Conservation (phyloP, 1,140 invertebrate species). For the Drosophila cardini region DNA sequence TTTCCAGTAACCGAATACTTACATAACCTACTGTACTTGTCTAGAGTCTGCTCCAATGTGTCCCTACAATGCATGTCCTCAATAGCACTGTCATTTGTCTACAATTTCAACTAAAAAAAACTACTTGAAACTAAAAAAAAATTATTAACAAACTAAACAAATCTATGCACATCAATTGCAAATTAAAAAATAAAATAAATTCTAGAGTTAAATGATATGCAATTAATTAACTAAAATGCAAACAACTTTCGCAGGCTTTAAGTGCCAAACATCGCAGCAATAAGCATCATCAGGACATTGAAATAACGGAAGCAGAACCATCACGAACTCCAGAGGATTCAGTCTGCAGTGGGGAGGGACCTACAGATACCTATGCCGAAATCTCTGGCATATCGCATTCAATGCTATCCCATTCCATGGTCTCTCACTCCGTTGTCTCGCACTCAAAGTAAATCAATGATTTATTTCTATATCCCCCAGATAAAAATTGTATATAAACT, state of each 20-base stretch:
- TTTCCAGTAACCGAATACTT: conserved; percentile 6
- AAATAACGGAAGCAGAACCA: conserved; percentile 88
- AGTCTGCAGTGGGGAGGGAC: conserved; percentile 90
- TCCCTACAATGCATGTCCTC: conserved; percentile 29
- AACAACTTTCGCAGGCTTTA: conserved; percentile 86
- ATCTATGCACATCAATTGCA: conserved; percentile 37
- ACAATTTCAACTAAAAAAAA: conserved; percentile 22
- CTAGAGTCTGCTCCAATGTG: conserved; percentile 9
- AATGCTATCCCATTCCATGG: conserved; percentile 82
- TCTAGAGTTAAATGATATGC: conserved; percentile 23
- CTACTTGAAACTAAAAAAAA: background rate
- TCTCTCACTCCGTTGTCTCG: conserved; percentile 81
- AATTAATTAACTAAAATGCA: conserved; percentile 21
- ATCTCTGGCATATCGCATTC: conserved; percentile 84
- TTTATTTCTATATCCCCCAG: conserved; percentile 9
- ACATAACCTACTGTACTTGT: conserved; percentile 16
- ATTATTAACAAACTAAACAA: conserved; percentile 26
- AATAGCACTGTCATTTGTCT: conserved; percentile 47
- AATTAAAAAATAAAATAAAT: conserved; percentile 9
- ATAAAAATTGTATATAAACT: conserved; percentile 30
- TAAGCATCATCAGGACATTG: conserved; percentile 85
- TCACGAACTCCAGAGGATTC: conserved; percentile 89
- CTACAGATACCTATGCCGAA: conserved; percentile 85
- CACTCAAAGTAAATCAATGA: conserved; percentile 66
- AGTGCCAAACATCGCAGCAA: conserved; percentile 87